Conservation (phyloP, 2,888 invertebrate genomes). For the Schrankia costaestrigalis region DNA sequence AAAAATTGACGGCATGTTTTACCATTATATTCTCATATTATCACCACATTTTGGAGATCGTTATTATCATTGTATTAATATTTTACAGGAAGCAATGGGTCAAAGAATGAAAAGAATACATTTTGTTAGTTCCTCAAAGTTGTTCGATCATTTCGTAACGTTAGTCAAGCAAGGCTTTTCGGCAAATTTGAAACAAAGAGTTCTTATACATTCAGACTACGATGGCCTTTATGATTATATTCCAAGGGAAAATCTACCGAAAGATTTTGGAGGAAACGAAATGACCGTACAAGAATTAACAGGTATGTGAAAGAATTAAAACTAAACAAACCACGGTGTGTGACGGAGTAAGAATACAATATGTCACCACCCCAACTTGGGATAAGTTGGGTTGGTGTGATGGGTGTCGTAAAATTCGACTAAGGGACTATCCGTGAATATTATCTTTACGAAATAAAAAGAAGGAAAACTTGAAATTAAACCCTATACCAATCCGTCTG, state of each 20-base stretch:
- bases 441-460: no score
- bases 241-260: neutral
- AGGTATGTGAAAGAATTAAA: no score
- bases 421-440: no score
- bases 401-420: no score
- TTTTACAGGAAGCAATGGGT: slow-evolving; percentile 1
- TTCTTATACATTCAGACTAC: neutral
- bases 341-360: neutral
- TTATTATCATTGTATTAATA: no score
- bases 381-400: no score
- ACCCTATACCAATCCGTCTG: no score
- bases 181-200: neutral
- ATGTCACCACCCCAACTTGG: no score
- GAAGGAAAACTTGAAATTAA: no score
- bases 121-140: neutral
- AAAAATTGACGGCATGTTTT: no score
- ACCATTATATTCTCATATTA: no score
- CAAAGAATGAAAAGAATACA: neutral
- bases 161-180: neutral
- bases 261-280: neutral
- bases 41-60: no score
- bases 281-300: neutral
- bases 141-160: neutral
- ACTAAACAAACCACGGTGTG: neutral
- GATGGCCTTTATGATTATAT: neutral